These are phyloP conservation scores for Coregonus clupeaformis DNA, from an alignment of 2,113 vertebrate species.

Conservation along the genomic window DNA sequence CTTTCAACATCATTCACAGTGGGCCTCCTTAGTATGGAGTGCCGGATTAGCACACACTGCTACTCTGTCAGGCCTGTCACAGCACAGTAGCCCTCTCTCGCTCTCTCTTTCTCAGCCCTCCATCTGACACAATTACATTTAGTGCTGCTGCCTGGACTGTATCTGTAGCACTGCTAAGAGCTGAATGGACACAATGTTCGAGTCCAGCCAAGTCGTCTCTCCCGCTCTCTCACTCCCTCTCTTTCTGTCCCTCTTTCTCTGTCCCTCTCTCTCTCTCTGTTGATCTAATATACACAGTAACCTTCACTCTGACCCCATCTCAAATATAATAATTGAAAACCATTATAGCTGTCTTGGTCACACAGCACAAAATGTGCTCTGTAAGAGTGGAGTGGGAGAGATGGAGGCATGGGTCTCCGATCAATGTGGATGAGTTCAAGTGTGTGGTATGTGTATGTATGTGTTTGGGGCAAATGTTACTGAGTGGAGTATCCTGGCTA, in stretches of 20 bases:
- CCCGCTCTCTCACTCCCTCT: background rate
- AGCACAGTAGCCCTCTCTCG: background rate
- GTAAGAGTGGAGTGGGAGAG: background rate
- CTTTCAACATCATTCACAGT: constrained; percentile 46
- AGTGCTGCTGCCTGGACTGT: constrained; percentile 12
- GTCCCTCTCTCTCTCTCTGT: background rate
- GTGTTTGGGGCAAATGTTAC: constrained; percentile 4
- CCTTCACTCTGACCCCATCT: constrained; percentile 29
- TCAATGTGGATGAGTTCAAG: background rate
- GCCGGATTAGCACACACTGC: constrained; percentile 5
- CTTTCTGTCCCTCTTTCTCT: constrained; percentile 8
- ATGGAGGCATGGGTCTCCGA: background rate
- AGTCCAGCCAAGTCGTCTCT: constrained; percentile 12
- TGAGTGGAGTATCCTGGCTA: no score
- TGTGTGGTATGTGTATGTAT: constrained; percentile 1
- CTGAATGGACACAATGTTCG: constrained; percentile 33
- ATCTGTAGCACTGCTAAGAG: constrained; percentile 25
- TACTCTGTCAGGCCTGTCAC: constrained; percentile 7
- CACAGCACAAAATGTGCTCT: constrained; percentile 10
- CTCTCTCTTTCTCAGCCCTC: background rate
- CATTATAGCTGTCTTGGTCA: constrained; percentile 23
- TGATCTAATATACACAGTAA: constrained; percentile 39
- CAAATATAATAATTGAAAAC: constrained; percentile 32
- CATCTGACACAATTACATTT: constrained; percentile 35
- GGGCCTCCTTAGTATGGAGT: constrained; percentile 26